Conservation (phyloP, 2,888 invertebrate genomes). For the Steinernema scapterisci region DNA sequence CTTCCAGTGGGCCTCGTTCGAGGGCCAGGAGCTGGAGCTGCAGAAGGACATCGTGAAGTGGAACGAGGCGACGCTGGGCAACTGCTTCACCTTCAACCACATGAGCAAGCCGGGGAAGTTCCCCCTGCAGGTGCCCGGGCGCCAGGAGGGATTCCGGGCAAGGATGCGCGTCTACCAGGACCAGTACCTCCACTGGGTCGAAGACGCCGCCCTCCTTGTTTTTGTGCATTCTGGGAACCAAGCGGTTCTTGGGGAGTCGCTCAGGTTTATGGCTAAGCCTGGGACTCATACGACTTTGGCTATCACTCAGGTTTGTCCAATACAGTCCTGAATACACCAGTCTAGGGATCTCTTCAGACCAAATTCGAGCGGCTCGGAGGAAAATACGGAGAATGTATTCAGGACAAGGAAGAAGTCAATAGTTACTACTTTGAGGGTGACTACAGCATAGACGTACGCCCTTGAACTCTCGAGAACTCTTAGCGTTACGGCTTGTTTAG, state of each 20-base stretch:
- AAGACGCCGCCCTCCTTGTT: constrained; percentile 35
- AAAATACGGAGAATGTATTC: background rate
- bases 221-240: constrained; percentile 35
- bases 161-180: constrained; percentile 37
- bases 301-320: background rate
- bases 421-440: constrained; percentile 8
- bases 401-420: background rate
- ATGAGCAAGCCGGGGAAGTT: constrained; percentile 33
- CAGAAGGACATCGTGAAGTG: constrained; percentile 31
- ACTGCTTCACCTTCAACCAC: constrained; percentile 50
- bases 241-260: constrained; percentile 39
- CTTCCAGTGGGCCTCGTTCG: constrained; percentile 43
- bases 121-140: constrained; percentile 36
- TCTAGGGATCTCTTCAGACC: too few relatives aligned
- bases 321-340: too few relatives aligned
- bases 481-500: too few relatives aligned
- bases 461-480: too few relatives aligned
- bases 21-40: constrained; percentile 36
- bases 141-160: constrained; percentile 40
- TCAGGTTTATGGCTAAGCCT: constrained; percentile 38
- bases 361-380: constrained; percentile 7
- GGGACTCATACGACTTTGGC: constrained; percentile 32
- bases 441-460: background rate
- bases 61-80: constrained; percentile 43
- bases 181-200: constrained; percentile 43